phyloP scores from a whole-genome alignment of 2,888 invertebrate species.

The Chalcis sispes region DNA sequence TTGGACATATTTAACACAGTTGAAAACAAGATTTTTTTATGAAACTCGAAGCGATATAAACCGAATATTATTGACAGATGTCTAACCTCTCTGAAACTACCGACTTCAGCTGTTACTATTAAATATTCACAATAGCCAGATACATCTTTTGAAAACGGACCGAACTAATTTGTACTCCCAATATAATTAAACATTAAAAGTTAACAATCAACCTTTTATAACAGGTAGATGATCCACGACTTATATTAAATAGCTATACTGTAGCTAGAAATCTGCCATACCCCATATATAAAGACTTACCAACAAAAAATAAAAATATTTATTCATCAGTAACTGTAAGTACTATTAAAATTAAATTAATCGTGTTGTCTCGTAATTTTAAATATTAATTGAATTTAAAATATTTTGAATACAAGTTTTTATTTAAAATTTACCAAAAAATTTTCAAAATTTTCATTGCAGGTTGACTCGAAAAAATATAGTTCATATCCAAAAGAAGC shows the following conservation, averaged over 20 bases:
- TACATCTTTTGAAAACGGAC: too few relatives aligned
- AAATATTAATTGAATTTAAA: not conserved
- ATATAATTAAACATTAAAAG: not conserved
- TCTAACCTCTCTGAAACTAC: too few relatives aligned
- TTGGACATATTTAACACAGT: too few relatives aligned
- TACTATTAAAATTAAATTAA: not conserved
- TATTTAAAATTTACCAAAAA: too few relatives aligned
- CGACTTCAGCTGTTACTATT: too few relatives aligned
- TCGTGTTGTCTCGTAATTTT: not conserved
- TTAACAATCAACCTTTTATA: conserved; percentile 8
- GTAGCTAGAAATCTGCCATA: conserved; percentile 51
- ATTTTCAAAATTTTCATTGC: not conserved
- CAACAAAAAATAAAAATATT: conserved; percentile 56
- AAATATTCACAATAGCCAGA: too few relatives aligned
- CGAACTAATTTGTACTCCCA: too few relatives aligned
- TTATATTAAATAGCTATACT: conserved; percentile 51
- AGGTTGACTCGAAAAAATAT: conserved; percentile 62
- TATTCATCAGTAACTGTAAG: conserved; percentile 62
- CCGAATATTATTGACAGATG: too few relatives aligned
- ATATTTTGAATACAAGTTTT: not conserved
- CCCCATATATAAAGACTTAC: conserved; percentile 60
- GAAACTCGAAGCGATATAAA: too few relatives aligned
- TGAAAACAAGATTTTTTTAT: too few relatives aligned
- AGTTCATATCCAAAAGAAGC: conserved; percentile 77
- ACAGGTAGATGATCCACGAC: conserved; percentile 56